A percentile compares a stretch with the other conserved stretches of the same genome.
Evolutionary conservation across 2,797 vertebrate genomes (phyloP).

Genomic region (Takifugu ocellatus): DNA sequence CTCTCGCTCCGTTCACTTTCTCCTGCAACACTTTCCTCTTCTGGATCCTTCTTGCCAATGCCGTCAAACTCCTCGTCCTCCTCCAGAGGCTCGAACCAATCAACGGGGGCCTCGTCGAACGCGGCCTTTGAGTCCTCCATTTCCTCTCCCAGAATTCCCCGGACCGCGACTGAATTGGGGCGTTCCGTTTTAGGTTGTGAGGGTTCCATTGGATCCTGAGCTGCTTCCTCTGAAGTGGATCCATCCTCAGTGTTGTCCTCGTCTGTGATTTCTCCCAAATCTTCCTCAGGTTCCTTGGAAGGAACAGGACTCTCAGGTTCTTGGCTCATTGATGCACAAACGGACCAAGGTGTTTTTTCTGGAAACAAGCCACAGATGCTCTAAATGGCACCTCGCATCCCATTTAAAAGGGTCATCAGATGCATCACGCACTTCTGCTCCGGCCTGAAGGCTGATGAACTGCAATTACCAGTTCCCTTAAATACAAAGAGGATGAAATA

Average conservation of each 20-base stretch:
- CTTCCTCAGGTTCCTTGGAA: conserved; percentile 21
- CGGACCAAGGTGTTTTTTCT: conserved; percentile 5
- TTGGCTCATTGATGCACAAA: conserved; percentile 51
- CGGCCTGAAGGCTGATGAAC: not conserved
- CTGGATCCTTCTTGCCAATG: conserved; percentile 44
- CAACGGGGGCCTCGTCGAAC: conserved; percentile 53
- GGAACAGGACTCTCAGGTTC: conserved; percentile 15
- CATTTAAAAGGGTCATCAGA: conserved; percentile 15
- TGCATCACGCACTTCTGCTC: not conserved
- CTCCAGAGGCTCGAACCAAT: conserved; percentile 80
- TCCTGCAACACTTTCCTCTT: conserved; percentile 67
- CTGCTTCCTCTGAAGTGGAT: not conserved
- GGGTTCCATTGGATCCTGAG: not conserved
- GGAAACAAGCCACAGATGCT: not conserved
- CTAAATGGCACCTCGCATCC: conserved; percentile 19
- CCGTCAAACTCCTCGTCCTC: conserved; percentile 58
- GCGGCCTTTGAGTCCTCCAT: conserved; percentile 20
- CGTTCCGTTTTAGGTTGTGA: not conserved
- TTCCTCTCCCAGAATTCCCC: not conserved
- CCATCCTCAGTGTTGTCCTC: conserved; percentile 16
- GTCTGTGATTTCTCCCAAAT: conserved; percentile 24
- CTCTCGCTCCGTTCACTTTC: conserved; percentile 70
- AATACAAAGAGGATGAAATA: conserved; percentile 1
- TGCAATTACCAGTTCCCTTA: conserved; percentile 4
- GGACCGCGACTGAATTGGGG: not conserved